A percentile compares a stretch with the other conserved stretches of the same genome.
Conservation (phyloP, 2,113 vertebrate genomes). For the Lagopus leucura region DNA sequence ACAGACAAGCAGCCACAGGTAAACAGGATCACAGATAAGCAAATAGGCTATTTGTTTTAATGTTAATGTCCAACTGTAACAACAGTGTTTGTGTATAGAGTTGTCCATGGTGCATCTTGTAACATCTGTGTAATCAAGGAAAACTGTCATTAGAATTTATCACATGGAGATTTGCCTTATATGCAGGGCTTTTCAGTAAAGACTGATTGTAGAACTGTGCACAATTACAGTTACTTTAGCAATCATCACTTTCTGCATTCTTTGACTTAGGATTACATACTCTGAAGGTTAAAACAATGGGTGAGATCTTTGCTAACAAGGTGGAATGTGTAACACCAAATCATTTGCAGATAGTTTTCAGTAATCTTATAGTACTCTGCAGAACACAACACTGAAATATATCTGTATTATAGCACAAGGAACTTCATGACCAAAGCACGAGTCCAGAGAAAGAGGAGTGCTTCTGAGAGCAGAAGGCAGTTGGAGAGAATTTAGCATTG, state of each 20-base stretch:
- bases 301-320: neutral
- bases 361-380: neutral
- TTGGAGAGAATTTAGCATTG: neutral
- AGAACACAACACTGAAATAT: neutral
- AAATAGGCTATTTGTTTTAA: conserved; percentile 40
- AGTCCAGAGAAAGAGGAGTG: neutral
- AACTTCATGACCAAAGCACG: neutral
- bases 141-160: neutral
- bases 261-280: neutral
- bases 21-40: conserved; percentile 28
- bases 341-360: neutral
- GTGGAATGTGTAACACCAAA: neutral
- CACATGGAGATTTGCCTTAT: neutral
- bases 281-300: neutral
- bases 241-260: neutral
- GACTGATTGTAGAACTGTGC: neutral
- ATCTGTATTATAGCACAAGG: neutral
- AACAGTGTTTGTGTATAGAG: neutral
- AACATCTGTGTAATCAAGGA: neutral
- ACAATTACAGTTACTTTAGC: neutral
- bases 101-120: neutral
- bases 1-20: conserved; percentile 38
- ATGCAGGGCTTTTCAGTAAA: neutral
- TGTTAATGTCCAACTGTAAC: neutral
- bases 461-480: neutral